Evolutionary conservation across 2,888 invertebrate genomes (phyloP).

Genomic region (Nomada ruficornis): DNA sequence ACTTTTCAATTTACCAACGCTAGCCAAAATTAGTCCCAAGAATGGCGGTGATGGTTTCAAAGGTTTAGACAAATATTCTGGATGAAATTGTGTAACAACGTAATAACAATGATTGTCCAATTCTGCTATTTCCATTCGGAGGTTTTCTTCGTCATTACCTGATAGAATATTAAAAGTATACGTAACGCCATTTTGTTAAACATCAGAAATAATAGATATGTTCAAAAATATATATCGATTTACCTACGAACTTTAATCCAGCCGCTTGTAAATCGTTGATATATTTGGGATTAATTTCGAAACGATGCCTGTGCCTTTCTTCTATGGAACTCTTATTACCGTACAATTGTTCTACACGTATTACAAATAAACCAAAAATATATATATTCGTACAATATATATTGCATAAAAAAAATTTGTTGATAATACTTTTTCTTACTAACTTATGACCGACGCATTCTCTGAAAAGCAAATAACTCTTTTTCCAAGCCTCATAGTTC

Average conservation of each 20-base stretch:
- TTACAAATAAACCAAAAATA: not conserved
- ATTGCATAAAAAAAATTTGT: not conserved
- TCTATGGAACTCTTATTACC: conserved; percentile 92
- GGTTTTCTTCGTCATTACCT: conserved; percentile 91
- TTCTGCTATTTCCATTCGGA: conserved; percentile 97
- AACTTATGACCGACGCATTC: conserved; percentile 87
- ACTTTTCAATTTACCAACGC: conserved; percentile 91
- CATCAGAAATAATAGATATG: not conserved
- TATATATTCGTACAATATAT: not conserved
- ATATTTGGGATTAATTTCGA: conserved; percentile 97
- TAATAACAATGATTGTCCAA: conserved; percentile 95
- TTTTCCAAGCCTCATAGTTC: conserved; percentile 98
- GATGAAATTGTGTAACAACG: conserved; percentile 98
- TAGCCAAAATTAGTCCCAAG: conserved; percentile 96
- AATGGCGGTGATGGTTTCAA: conserved; percentile 97
- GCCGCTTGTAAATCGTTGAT: conserved; percentile 91
- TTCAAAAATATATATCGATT: conserved; percentile 19
- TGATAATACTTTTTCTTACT: conserved; percentile 77
- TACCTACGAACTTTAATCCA: conserved; percentile 95
- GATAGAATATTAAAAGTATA: conserved; percentile 4
- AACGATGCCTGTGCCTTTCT: conserved; percentile 98
- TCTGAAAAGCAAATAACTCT: conserved; percentile 92
- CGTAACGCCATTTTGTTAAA: not conserved
- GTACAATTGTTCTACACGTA: conserved; percentile 89
- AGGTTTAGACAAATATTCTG: conserved; percentile 97